A percentile compares a stretch with the other conserved stretches of the same genome.
These are phyloP conservation scores for Micrasema minimum DNA, from an alignment of 1,140 invertebrate genomes.

Conservation along the genomic window DNA sequence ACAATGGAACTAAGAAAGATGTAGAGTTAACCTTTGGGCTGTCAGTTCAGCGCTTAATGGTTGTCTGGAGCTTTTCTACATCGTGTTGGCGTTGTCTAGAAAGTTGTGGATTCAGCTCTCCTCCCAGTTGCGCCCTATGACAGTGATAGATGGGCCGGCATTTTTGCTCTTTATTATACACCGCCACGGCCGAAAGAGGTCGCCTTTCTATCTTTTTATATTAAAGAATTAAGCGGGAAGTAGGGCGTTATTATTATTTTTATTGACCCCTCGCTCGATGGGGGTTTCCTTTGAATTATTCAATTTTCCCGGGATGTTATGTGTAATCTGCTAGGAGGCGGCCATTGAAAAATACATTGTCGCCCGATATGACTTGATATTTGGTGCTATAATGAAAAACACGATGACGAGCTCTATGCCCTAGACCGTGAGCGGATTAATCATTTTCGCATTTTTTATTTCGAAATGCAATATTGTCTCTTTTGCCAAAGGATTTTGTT, in stretches of 20 bases:
- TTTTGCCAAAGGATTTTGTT: too few species aligned
- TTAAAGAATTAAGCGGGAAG: constrained; percentile 43
- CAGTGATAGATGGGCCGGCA: constrained; percentile 40
- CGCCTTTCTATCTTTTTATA: constrained; percentile 38
- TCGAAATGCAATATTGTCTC: too few species aligned
- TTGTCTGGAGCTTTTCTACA: neutral
- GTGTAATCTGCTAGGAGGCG: constrained; percentile 30
- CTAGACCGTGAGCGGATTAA: too few species aligned
- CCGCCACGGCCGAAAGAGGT: constrained; percentile 19
- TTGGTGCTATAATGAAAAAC: constrained; percentile 15
- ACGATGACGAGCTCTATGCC: constrained; percentile 2
- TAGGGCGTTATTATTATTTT: constrained; percentile 37
- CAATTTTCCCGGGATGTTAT: constrained; percentile 37
- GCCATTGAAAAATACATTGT: constrained; percentile 34
- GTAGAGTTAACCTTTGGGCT: neutral
- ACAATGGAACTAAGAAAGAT: too few species aligned
- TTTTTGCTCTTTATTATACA: constrained; percentile 36
- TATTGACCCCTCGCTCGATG: constrained; percentile 31
- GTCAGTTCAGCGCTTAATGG: constrained; percentile 2
- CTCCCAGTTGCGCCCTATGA: constrained; percentile 3
- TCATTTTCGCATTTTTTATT: too few species aligned
- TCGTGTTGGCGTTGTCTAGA: neutral
- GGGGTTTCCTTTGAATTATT: constrained; percentile 44
- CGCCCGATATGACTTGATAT: constrained; percentile 31
- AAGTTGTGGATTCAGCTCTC: neutral